Evolutionary conservation across 2,888 invertebrate genomes (phyloP).

Genomic region (Drosophila macrospina): DNA sequence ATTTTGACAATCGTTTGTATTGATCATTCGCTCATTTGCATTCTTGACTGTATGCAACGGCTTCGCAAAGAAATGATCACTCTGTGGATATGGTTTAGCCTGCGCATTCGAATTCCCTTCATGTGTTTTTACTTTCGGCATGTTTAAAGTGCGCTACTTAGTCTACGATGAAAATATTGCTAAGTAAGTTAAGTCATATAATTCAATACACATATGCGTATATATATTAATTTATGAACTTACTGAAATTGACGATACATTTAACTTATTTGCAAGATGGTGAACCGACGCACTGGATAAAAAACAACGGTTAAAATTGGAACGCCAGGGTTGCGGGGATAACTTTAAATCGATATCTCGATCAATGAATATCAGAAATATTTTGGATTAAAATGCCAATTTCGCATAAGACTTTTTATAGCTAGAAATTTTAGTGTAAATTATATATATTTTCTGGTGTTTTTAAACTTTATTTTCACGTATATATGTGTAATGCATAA

Average conservation of each 20-base stretch:
- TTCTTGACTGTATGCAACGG: background rate
- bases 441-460: background rate
- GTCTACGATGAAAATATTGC: background rate
- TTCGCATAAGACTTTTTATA: no score
- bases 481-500: background rate
- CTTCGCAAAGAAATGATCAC: background rate
- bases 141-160: conserved; percentile 1
- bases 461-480: no score
- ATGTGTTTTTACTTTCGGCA: conserved; percentile 4
- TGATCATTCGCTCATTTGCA: background rate
- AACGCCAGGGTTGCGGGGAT: background rate
- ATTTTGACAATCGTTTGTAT: background rate
- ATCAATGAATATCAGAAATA: background rate
- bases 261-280: background rate
- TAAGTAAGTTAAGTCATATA: background rate
- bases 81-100: background rate
- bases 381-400: no score
- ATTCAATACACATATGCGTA: background rate
- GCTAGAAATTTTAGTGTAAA: background rate
- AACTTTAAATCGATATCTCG: background rate
- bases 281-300: background rate
- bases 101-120: background rate
- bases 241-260: background rate
- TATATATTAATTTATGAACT: background rate
- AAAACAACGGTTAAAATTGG: background rate